Evolutionary conservation across 2,797 vertebrate species (phyloP), one percentile per base, ranked within the genome.

Genomic region (Cephalopachus bancanus): DNA sequence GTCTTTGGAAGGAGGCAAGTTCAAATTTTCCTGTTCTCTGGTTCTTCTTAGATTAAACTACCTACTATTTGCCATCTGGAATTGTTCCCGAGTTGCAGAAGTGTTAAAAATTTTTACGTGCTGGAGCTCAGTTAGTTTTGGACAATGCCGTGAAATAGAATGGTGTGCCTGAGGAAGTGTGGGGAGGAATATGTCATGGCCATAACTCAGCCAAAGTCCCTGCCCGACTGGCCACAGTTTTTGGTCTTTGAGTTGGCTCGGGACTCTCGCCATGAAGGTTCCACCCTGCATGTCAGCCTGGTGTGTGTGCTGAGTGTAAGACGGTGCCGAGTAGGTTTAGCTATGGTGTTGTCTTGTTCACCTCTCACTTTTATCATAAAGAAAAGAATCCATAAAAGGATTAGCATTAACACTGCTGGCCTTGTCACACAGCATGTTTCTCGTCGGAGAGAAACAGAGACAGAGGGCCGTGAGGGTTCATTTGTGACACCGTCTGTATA

Each of bases 71-170:
- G 71, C 62, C 37, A 92, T 64, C 88, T 83, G 69, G 89, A 93
- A 95, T 96, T 79, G 81, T 94, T 95, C 49, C 79, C 74, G 83
- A 28, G 69, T 94, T 86, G 89, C 74, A 80, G 67, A 93, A 95
- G 92, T 94, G 76, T 97, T 93, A 86, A 96, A 60, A 69, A 8
- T 26, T 17, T 86, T 75, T 80, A 71, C 64, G 49, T 88, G 60
- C 74, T 92, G 69, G 30, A 62, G 26, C 69, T 96, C 79, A 62
- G 94, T 96, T 97, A 87, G 91, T 95, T 96, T 95, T 96, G 93
- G 84, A 79, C 26, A 90, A 37, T 69, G 33, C 53, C 37, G 60
- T 75, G 79, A 84, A 83, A 75, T 81, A 64, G 49, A 95, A 75
- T 26, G 67, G 55, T 30, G 65, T 84, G 80, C 64, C 33, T 19